These are phyloP conservation scores for Heliconius charithonia DNA, from an alignment of 2,888 invertebrate species.

Conservation along the genomic window DNA sequence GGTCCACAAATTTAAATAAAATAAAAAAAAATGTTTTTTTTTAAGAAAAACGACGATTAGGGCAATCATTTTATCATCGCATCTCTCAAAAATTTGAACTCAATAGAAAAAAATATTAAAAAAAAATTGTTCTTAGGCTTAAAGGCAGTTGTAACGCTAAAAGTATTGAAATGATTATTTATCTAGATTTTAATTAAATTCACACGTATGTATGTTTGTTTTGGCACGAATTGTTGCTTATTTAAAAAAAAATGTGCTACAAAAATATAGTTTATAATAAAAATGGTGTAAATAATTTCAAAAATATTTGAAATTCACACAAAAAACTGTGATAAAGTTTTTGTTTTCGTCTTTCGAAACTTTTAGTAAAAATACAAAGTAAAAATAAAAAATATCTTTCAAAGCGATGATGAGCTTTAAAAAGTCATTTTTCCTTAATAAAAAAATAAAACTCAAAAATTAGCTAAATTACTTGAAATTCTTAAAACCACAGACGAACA, in stretches of 20 bases:
- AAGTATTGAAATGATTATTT: not conserved
- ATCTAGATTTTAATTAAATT: not conserved
- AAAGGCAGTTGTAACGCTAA: not conserved
- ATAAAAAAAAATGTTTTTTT: slow-evolving; percentile 23
- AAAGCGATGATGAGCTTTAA: too few species aligned
- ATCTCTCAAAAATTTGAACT: slow-evolving; percentile 29
- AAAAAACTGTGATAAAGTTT: not conserved
- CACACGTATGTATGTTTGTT: slow-evolving; percentile 17
- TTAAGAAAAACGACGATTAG: slow-evolving; percentile 50
- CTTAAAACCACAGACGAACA: not conserved
- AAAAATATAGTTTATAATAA: slow-evolving; percentile 21
- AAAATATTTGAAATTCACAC: slow-evolving; percentile 18
- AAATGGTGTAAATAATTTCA: slow-evolving; percentile 8
- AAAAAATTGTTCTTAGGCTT: too few species aligned
- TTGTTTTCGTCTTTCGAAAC: not conserved
- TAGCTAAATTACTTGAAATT: not conserved
- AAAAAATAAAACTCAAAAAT: not conserved
- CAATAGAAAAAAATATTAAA: not conserved
- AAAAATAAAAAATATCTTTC: not conserved
- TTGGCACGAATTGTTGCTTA: slow-evolving; percentile 31
- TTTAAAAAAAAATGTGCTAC: slow-evolving; percentile 18
- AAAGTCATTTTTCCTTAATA: not conserved
- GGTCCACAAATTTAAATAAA: slow-evolving; percentile 41
- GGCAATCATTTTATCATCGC: slow-evolving; percentile 48
- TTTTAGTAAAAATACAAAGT: not conserved